phyloP scores from a whole-genome alignment of 2,797 vertebrate species.

The Streptopelia turtur region DNA sequence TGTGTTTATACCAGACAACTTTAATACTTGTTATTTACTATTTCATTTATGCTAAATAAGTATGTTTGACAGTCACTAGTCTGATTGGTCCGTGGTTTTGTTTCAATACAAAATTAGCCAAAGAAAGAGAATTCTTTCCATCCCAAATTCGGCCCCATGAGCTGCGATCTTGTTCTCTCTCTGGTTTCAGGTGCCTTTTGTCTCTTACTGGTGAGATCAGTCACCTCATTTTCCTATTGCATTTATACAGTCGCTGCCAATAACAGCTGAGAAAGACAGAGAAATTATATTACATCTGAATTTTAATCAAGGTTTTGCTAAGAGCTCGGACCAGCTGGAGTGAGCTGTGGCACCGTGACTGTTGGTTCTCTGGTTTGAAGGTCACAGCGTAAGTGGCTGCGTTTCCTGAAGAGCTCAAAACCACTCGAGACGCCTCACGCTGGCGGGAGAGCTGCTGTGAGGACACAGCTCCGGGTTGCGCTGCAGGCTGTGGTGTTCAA shows the following conservation, averaged over 20 bases:
- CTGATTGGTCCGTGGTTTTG: neutral
- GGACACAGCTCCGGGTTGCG: rapidly evolving
- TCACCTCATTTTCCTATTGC: neutral
- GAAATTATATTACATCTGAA: neutral
- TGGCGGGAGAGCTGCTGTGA: neutral
- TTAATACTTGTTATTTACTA: neutral
- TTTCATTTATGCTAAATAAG: neutral
- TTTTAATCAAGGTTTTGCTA: neutral
- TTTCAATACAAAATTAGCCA: neutral
- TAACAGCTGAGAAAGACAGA: neutral
- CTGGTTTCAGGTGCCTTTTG: neutral
- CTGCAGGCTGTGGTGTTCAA: neutral
- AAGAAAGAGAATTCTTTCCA: neutral
- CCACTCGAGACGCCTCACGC: neutral
- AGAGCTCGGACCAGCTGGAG: neutral
- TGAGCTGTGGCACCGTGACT: rapidly evolving
- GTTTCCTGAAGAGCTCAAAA: neutral
- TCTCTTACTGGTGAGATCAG: neutral
- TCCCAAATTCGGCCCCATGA: neutral
- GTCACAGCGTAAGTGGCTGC: rapidly evolving
- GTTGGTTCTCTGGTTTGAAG: neutral
- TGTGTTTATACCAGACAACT: neutral
- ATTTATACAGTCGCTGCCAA: neutral
- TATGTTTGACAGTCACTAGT: neutral
- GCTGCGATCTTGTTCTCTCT: neutral